Conservation (phyloP, 2,797 vertebrate genomes). For the Dermochelys coriacea region DNA sequence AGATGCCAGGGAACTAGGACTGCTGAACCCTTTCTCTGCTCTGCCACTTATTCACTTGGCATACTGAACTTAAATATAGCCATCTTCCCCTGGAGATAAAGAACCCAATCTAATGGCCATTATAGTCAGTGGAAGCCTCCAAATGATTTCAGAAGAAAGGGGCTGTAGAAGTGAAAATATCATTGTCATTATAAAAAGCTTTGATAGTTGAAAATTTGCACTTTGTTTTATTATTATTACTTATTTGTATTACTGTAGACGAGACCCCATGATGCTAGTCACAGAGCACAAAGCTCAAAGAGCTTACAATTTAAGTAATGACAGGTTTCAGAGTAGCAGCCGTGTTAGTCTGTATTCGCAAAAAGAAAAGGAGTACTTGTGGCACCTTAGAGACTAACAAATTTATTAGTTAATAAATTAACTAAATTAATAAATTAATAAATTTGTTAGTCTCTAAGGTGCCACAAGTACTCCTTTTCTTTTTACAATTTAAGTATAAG, state of each 20-base stretch:
- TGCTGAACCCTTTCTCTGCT: background rate
- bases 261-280: background rate
- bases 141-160: background rate
- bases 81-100: background rate
- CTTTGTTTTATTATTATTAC: background rate
- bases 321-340: too few relatives aligned
- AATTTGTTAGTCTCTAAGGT: too few relatives aligned
- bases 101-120: background rate
- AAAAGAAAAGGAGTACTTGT: too few relatives aligned
- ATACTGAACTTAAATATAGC: background rate
- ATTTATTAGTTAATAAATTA: too few relatives aligned
- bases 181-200: background rate
- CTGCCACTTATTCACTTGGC: background rate
- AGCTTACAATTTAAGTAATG: background rate
- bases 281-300: background rate
- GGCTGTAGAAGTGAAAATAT: background rate
- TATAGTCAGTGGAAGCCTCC: background rate
- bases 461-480: too few relatives aligned
- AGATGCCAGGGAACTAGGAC: background rate
- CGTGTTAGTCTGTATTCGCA: too few relatives aligned
- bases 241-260: background rate
- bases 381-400: too few relatives aligned
- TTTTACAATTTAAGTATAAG: background rate
- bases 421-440: too few relatives aligned
- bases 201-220: background rate